Conservation (phyloP, 2,113 vertebrate genomes). For the Sapayoa aenigma region DNA sequence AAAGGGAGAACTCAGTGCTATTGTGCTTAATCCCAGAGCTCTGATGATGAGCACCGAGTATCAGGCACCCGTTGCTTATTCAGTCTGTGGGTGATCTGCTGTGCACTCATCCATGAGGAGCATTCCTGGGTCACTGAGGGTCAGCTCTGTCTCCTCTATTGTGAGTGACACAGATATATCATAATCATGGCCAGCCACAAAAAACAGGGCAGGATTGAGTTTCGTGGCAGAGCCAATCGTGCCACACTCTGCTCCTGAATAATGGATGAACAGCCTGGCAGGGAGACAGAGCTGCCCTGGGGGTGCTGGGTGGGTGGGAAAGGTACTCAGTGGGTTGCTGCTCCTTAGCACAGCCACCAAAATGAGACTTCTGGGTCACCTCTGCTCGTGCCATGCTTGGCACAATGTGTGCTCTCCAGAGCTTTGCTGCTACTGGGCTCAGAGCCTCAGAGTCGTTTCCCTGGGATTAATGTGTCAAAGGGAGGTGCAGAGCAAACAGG, state of each 20-base stretch:
- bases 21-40: background rate
- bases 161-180: background rate
- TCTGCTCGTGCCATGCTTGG: background rate
- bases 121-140: background rate
- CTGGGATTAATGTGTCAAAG: background rate
- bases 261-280: conserved; percentile 22
- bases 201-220: background rate
- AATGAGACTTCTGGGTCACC: background rate
- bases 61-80: background rate
- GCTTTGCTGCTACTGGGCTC: background rate
- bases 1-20: background rate
- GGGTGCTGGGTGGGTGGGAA: background rate
- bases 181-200: background rate
- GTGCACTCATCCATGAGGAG: background rate
- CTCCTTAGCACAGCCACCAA: background rate
- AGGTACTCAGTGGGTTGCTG: background rate
- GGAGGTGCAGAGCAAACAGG: background rate
- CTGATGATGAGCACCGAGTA: background rate
- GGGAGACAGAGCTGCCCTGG: background rate
- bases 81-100: background rate
- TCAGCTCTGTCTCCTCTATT: background rate
- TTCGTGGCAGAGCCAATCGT: background rate
- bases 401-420: background rate
- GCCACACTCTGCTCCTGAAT: background rate
- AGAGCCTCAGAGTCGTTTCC: background rate